Evolutionary conservation across 2,888 invertebrate genomes (phyloP).

Genomic region (Rhagonycha lutea): DNA sequence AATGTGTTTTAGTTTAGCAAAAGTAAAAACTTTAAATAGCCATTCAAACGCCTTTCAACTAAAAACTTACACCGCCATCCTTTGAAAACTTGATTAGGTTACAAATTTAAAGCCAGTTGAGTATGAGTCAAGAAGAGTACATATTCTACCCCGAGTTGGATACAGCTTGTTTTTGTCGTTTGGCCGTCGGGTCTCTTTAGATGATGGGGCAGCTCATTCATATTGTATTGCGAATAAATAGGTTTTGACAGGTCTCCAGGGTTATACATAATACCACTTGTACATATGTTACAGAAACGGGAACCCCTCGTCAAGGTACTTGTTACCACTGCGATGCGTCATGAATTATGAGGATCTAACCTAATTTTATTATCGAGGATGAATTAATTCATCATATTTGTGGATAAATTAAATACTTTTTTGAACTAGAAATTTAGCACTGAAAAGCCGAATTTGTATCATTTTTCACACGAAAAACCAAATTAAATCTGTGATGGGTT

Average conservation of each 20-base stretch:
- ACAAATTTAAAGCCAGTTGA: slow-evolving; percentile 12
- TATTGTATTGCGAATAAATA: slow-evolving; percentile 51
- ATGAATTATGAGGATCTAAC: slow-evolving; percentile 28
- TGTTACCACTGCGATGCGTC: slow-evolving; percentile 32
- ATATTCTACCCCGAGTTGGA: slow-evolving; percentile 25
- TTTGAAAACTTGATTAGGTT: slow-evolving; percentile 1
- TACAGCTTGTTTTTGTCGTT: slow-evolving; percentile 39
- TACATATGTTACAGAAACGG: slow-evolving; percentile 51
- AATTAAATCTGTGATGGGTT: background rate
- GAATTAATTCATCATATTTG: background rate
- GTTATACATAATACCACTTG: slow-evolving; percentile 57
- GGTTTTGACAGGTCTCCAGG: slow-evolving; percentile 55
- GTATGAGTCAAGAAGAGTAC: slow-evolving; percentile 31
- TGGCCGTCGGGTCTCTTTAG: slow-evolving; percentile 22
- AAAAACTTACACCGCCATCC: background rate
- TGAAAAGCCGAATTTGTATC: background rate
- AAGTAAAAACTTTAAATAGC: background rate
- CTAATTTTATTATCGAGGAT: slow-evolving; percentile 8
- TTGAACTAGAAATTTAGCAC: background rate
- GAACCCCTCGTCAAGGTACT: slow-evolving; percentile 33
- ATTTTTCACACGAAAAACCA: background rate
- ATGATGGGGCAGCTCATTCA: slow-evolving; percentile 42
- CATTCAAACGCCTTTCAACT: background rate
- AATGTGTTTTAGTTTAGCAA: background rate
- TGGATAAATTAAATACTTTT: background rate